These are phyloP conservation scores for Melipona bicolor DNA, from an alignment of 2,888 invertebrate species.

Conservation along the genomic window DNA sequence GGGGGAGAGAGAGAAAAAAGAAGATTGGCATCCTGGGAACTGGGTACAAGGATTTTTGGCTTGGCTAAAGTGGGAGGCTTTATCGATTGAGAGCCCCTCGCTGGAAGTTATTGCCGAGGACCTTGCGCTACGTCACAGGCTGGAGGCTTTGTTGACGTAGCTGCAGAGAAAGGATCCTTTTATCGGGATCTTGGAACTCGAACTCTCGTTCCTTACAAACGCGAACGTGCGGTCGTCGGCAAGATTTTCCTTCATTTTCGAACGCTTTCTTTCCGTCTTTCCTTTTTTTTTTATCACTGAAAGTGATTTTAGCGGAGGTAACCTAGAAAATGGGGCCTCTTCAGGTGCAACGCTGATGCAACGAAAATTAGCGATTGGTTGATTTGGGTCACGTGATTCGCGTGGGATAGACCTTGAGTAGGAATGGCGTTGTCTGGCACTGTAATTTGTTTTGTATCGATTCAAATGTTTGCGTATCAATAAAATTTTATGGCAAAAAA, in stretches of 20 bases:
- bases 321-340: too few species aligned
- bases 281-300: background rate
- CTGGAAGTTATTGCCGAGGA: conserved; percentile 47
- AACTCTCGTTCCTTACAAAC: background rate
- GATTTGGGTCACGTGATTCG: too few species aligned
- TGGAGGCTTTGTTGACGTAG: conserved; percentile 27
- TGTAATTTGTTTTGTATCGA: too few species aligned
- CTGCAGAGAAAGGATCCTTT: conserved; percentile 12
- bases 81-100: conserved; percentile 33
- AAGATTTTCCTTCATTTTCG: background rate
- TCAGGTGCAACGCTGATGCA: too few species aligned
- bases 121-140: conserved; percentile 20
- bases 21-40: background rate
- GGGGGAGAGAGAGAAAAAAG: background rate
- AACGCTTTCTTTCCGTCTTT: background rate
- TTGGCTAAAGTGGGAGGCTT: conserved; percentile 12
- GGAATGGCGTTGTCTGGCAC: too few species aligned
- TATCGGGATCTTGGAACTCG: conserved; percentile 18
- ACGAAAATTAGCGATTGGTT: too few species aligned
- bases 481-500: too few species aligned
- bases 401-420: too few species aligned
- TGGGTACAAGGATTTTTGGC: conserved; percentile 1
- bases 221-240: too few species aligned
- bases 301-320: too few species aligned
- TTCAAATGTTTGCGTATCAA: too few species aligned